Conservation (phyloP, 1,140 invertebrate genomes). For the Panulirus ornatus region DNA sequence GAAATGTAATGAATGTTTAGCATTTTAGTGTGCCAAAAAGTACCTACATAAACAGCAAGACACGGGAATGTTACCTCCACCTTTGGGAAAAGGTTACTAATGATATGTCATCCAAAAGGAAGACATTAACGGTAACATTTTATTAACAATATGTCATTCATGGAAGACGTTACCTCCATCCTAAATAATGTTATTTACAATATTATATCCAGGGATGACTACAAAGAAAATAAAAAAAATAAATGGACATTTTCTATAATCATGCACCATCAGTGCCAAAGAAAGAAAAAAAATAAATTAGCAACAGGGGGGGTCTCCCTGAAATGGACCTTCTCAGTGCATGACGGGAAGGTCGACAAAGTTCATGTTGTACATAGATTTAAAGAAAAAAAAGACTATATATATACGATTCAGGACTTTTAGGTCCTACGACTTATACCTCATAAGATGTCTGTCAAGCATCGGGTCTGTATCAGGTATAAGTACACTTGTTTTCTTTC, state of each 20-base stretch:
- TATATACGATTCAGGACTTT: too few species aligned
- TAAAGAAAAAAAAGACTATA: too few species aligned
- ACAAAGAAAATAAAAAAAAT: too few species aligned
- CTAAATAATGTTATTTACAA: background rate
- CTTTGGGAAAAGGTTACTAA: background rate
- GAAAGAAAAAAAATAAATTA: too few species aligned
- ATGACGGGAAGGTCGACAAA: too few species aligned
- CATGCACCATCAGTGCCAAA: too few species aligned
- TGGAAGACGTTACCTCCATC: background rate
- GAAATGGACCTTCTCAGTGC: too few species aligned
- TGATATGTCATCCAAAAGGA: background rate
- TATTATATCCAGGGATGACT: background rate
- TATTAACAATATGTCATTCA: background rate
- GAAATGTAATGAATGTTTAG: slow-evolving; percentile 14
- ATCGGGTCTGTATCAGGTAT: background rate
- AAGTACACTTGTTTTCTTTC: background rate
- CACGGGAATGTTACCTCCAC: slow-evolving; percentile 6
- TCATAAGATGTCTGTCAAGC: background rate
- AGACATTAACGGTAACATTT: background rate
- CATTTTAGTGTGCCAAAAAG: slow-evolving; percentile 50
- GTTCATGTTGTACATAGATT: too few species aligned
- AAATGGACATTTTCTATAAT: too few species aligned
- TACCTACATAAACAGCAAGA: background rate
- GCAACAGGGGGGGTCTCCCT: too few species aligned
- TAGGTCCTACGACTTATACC: background rate